Evolutionary conservation across 2,797 vertebrate species (phyloP).

Genomic region (Eulemur coronatus): DNA sequence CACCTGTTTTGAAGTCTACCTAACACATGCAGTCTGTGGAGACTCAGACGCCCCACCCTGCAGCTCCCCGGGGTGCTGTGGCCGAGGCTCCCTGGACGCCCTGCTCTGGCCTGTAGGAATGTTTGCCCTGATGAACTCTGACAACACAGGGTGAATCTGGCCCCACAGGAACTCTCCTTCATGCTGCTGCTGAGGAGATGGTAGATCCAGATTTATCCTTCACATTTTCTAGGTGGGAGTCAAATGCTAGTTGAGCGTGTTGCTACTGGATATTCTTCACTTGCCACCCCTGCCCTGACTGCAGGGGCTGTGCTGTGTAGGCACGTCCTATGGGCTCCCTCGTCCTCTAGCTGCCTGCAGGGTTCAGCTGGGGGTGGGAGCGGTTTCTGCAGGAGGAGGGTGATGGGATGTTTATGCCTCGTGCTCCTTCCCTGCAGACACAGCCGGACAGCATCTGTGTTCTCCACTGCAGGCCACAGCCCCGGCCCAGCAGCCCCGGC

Average conservation of each 20-base stretch:
- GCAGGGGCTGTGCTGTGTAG: not conserved
- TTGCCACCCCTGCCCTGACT: not conserved
- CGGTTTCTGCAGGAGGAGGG: not conserved
- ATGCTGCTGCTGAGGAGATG: no score
- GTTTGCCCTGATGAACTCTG: not conserved
- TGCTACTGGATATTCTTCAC: no score
- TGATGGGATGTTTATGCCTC: no score
- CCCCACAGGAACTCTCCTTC: not conserved
- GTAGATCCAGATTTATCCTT: not conserved
- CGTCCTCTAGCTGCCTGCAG: not conserved
- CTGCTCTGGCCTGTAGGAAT: not conserved
- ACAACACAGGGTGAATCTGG: not conserved
- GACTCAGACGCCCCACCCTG: not conserved
- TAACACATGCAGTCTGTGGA: not conserved
- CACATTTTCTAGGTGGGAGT: not conserved
- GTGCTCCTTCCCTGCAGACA: not conserved
- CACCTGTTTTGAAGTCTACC: no score
- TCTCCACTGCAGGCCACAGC: not conserved
- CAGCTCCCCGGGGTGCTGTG: not conserved
- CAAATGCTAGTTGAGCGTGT: not conserved
- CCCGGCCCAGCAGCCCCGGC: fast-evolving
- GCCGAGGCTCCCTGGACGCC: not conserved
- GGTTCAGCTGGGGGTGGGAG: not conserved
- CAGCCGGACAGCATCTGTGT: no score
- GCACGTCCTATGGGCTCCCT: fast-evolving